These are phyloP conservation scores for Myotis brandtii DNA, from an alignment of 2,113 vertebrate species.

Conservation along the genomic window DNA sequence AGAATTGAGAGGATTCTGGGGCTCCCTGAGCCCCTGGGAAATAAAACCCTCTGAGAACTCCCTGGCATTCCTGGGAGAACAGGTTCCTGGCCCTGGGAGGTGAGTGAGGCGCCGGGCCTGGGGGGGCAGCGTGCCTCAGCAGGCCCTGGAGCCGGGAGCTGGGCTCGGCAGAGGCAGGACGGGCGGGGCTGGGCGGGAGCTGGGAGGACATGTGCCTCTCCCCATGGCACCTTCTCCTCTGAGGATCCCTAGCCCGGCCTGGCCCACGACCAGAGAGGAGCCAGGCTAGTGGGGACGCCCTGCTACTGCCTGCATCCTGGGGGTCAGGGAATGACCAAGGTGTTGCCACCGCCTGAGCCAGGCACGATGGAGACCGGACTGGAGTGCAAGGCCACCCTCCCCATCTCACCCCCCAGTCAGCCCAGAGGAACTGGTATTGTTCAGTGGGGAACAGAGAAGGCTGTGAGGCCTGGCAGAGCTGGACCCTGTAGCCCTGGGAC, in stretches of 20 bases:
- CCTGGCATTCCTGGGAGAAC: conserved; percentile 89
- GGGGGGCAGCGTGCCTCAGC: conserved; percentile 86
- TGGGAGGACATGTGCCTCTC: conserved; percentile 82
- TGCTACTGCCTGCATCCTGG: background rate
- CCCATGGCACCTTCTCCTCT: conserved; percentile 19
- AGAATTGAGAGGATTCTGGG: conserved; percentile 59
- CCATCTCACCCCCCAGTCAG: background rate
- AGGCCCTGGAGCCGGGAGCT: conserved; percentile 86
- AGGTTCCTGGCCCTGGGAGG: conserved; percentile 87
- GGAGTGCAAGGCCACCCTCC: background rate
- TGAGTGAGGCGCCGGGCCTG: conserved; percentile 72
- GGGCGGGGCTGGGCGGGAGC: conserved; percentile 82
- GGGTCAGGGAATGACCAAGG: background rate
- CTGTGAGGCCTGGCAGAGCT: background rate
- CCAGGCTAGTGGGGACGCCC: background rate
- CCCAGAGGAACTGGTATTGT: background rate
- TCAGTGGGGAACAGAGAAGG: background rate
- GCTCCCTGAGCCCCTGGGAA: conserved; percentile 81
- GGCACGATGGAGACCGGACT: background rate
- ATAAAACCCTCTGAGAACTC: conserved; percentile 87
- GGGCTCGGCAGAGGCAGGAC: conserved; percentile 80
- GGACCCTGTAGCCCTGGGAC: background rate
- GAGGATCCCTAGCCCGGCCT: background rate
- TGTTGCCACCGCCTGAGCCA: background rate
- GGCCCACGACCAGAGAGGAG: background rate